Conservation (phyloP, 2,888 invertebrate species). For the Lumbricus terrestris region DNA sequence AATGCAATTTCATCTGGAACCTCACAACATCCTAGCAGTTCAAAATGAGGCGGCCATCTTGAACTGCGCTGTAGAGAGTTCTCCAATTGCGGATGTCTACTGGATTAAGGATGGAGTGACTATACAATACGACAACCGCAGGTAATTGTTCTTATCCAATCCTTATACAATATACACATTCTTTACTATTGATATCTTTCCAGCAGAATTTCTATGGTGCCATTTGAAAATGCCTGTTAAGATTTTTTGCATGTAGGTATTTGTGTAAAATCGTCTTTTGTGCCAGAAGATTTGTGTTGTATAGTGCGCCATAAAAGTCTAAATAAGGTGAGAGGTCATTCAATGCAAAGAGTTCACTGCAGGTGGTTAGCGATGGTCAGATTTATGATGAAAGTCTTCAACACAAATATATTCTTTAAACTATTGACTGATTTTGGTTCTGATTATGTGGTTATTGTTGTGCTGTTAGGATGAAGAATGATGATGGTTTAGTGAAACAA, state of each 20-base stretch:
- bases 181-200: neutral
- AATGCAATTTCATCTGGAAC: neutral
- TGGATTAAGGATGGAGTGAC: conserved; percentile 9
- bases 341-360: neutral
- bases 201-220: neutral
- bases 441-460: neutral
- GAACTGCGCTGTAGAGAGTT: neutral
- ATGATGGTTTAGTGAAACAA: neutral
- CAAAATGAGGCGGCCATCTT: neutral
- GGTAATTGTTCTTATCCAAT: neutral
- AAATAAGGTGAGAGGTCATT: neutral
- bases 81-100: neutral
- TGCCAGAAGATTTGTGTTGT: neutral
- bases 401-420: neutral
- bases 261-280: too few species aligned
- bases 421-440: neutral
- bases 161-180: neutral
- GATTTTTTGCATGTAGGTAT: neutral
- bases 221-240: neutral
- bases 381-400: neutral
- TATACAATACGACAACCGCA: neutral
- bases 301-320: neutral
- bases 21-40: neutral
- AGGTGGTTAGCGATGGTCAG: neutral
- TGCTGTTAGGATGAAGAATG: neutral